These are phyloP conservation scores for Cyprinus carpio DNA, from an alignment of 2,113 vertebrate genomes.

Conservation along the genomic window DNA sequence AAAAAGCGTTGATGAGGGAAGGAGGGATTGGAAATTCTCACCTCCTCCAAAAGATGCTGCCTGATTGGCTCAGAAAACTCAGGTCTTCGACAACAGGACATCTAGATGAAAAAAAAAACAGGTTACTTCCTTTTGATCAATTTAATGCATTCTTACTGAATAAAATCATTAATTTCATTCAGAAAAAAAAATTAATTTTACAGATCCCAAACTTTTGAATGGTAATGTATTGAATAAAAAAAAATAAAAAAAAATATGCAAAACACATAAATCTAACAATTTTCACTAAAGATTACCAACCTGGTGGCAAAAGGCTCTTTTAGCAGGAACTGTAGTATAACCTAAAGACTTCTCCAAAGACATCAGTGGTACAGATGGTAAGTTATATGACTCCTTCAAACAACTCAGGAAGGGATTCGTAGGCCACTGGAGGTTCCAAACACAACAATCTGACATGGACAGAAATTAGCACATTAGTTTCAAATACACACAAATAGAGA, in stretches of 20 bases:
- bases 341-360: slow-evolving; percentile 26
- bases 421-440: slow-evolving; percentile 85
- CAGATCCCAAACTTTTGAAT: not conserved
- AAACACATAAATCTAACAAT: not conserved
- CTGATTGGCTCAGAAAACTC: slow-evolving; percentile 73
- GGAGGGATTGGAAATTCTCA: slow-evolving; percentile 76
- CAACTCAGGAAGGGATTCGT: slow-evolving; percentile 71
- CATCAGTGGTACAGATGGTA: slow-evolving; percentile 14
- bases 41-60: slow-evolving; percentile 82
- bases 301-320: slow-evolving; percentile 51
- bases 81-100: slow-evolving; percentile 66
- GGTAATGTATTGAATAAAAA: not conserved
- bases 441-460: slow-evolving; percentile 71
- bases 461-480: not conserved
- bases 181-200: not conserved
- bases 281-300: slow-evolving; percentile 53
- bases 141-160: not conserved
- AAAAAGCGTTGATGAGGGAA: slow-evolving; percentile 83
- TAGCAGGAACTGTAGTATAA: slow-evolving; percentile 60
- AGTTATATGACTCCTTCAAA: slow-evolving; percentile 67
- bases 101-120: slow-evolving; percentile 10
- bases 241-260: not conserved
- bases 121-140: not conserved
- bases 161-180: not conserved
- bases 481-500: not conserved